phyloP scores from a whole-genome alignment of 2,888 invertebrate species.

The Marronus borbonicus region DNA sequence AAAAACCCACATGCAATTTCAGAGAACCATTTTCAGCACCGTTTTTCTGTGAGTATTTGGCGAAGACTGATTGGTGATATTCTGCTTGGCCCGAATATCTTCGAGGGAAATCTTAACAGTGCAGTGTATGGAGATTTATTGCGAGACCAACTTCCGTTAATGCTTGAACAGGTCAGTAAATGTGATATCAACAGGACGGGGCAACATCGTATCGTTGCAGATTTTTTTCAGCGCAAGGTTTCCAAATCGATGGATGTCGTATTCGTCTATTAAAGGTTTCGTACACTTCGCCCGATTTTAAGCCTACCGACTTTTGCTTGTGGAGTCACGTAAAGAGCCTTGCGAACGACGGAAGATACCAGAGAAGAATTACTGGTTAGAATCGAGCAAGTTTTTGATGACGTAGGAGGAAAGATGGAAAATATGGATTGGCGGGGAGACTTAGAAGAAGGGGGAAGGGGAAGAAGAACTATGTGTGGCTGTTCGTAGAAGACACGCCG shows the following conservation, averaged over 20 bases:
- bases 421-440: neutral
- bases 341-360: neutral
- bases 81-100: neutral
- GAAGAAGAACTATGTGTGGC: too few species aligned
- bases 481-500: too few species aligned
- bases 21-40: neutral
- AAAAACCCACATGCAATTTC: neutral
- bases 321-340: neutral
- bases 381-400: neutral
- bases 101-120: neutral
- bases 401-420: neutral
- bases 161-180: neutral
- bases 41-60: neutral
- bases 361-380: constrained; percentile 2
- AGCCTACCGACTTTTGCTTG: neutral
- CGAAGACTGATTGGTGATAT: neutral
- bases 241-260: too few species aligned
- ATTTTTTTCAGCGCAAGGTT: too few species aligned
- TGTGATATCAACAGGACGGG: too few species aligned
- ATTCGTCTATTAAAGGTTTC: too few species aligned
- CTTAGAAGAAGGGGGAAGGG: too few species aligned
- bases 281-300: neutral
- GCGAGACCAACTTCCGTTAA: neutral
- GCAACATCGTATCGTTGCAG: too few species aligned
- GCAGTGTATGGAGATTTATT: neutral